A percentile compares a stretch with the other conserved stretches of the same genome.
These are phyloP conservation scores for Sialia sialis DNA, from an alignment of 2,113 vertebrate genomes.

Conservation along the genomic window DNA sequence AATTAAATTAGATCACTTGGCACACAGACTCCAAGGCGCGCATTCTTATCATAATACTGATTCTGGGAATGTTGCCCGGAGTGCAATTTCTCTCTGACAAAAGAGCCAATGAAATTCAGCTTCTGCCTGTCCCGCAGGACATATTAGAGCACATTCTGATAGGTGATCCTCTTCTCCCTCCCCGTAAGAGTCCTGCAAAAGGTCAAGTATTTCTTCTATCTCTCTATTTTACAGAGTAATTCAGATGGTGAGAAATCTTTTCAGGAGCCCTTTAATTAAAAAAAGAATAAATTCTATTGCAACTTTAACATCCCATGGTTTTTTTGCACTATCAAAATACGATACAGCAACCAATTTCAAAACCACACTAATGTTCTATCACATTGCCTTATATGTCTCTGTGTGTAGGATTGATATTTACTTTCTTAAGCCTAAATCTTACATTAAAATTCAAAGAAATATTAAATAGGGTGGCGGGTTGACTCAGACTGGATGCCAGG, in stretches of 20 bases:
- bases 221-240: not conserved
- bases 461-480: not conserved
- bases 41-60: not conserved
- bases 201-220: not conserved
- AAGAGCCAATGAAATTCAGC: not conserved
- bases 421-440: not conserved
- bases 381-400: not conserved
- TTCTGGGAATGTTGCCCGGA: slow-evolving; percentile 41
- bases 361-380: not conserved
- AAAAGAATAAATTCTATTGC: not conserved
- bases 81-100: slow-evolving; percentile 21
- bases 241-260: not conserved
- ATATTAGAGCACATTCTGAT: not conserved
- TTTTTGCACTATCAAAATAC: not conserved
- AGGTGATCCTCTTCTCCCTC: not conserved
- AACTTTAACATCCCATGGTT: not conserved
- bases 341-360: not conserved
- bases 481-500: not conserved
- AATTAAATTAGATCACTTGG: not conserved
- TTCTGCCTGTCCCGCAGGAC: not conserved
- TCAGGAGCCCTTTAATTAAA: not conserved
- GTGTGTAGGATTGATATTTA: not conserved
- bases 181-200: not conserved
- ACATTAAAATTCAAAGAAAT: not conserved
- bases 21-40: not conserved